Conservation (phyloP, 2,113 vertebrate genomes). For the Gallinago paraguaiae region DNA sequence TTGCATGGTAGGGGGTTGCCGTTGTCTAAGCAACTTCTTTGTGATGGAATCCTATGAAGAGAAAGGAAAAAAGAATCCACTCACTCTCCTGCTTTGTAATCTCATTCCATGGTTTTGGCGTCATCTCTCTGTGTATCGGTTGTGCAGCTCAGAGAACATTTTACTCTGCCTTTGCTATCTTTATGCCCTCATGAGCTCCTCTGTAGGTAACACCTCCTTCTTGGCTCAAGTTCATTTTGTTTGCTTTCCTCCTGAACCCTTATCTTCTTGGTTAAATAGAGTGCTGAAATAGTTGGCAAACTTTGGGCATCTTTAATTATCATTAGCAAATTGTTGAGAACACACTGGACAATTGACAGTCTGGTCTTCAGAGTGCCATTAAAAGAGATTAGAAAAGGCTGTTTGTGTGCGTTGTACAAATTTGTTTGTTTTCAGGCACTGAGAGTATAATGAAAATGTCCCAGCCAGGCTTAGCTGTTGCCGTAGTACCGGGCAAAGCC, state of each 20-base stretch:
- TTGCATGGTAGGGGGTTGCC: not conserved
- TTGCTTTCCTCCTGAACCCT: not conserved
- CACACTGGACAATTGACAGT: conserved; percentile 28
- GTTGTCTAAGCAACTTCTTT: conserved; percentile 44
- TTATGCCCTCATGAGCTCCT: not conserved
- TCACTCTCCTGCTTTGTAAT: conserved; percentile 6
- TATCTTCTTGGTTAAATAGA: conserved; percentile 34
- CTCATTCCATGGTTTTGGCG: conserved; percentile 34
- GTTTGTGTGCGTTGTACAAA: conserved; percentile 44
- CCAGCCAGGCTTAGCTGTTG: conserved; percentile 33
- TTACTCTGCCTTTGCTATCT: not conserved
- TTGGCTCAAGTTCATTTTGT: not conserved
- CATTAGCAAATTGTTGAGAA: conserved; percentile 60
- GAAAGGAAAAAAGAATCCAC: not conserved
- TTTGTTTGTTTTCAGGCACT: conserved; percentile 70
- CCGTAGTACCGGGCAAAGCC: conserved; percentile 45
- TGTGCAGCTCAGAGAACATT: not conserved
- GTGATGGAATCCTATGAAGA: conserved; percentile 32
- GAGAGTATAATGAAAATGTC: conserved; percentile 44
- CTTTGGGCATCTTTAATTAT: conserved; percentile 56
- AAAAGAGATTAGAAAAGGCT: conserved; percentile 64
- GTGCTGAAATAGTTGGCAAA: conserved; percentile 54
- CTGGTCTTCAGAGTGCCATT: conserved; percentile 50
- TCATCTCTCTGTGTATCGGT: not conserved
- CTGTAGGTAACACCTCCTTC: not conserved